These are phyloP conservation scores for Hirtodrosophila histrioides DNA, from an alignment of 2,888 invertebrate genomes.

Conservation along the genomic window DNA sequence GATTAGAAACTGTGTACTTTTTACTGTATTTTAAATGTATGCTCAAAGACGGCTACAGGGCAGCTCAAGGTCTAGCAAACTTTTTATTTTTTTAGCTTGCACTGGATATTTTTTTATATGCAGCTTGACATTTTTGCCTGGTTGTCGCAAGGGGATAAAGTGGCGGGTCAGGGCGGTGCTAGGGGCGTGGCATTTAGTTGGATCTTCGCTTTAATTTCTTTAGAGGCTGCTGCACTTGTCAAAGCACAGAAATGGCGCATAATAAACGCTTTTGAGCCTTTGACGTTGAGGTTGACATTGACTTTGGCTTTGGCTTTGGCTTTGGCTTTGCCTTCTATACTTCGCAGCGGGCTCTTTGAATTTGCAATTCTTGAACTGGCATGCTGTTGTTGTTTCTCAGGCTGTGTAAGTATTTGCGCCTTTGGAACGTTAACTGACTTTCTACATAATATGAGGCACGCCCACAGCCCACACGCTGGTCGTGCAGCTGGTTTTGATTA, in stretches of 20 bases:
- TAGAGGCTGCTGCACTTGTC: constrained; percentile 21
- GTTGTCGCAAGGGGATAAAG: neutral
- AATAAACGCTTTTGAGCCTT: constrained; percentile 34
- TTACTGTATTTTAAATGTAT: too few species aligned
- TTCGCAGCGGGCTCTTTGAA: constrained; percentile 6
- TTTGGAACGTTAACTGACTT: constrained; percentile 23
- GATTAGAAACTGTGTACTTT: too few species aligned
- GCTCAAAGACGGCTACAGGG: neutral
- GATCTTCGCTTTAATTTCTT: constrained; percentile 38
- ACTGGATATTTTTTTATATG: neutral
- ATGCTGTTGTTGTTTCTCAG: neutral
- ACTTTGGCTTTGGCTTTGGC: constrained; percentile 8
- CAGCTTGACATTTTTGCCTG: neutral
- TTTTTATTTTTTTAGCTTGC: neutral
- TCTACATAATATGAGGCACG: constrained; percentile 5
- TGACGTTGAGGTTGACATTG: constrained; percentile 11
- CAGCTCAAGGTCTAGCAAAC: neutral
- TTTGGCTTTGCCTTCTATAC: neutral
- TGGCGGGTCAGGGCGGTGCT: constrained; percentile 7
- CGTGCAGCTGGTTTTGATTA: constrained; percentile 56
- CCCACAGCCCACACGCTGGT: constrained; percentile 5
- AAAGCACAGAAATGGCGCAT: constrained; percentile 52
- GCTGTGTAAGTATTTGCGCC: neutral
- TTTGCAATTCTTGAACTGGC: constrained; percentile 24
- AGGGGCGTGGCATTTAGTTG: constrained; percentile 8